phyloP scores from a whole-genome alignment of 2,113 vertebrate genomes.

The Crotalus tigris region DNA sequence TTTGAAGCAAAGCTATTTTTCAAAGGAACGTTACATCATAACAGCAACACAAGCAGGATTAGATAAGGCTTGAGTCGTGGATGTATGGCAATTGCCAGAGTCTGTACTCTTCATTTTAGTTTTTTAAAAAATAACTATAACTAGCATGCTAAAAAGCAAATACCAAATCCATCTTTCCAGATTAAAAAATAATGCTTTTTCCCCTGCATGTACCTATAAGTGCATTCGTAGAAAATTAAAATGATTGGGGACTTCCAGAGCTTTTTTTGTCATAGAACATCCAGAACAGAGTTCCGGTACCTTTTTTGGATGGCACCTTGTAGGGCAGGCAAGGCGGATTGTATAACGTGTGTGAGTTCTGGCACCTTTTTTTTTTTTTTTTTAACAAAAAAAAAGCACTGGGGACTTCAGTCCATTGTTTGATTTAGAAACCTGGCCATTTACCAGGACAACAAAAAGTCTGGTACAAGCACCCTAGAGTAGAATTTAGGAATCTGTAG shows the following conservation, averaged over 20 bases:
- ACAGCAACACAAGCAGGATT: constrained; percentile 10
- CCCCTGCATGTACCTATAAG: not conserved
- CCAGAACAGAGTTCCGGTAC: no score
- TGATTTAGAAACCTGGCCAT: not conserved
- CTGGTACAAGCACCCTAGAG: not conserved
- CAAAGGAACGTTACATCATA: constrained; percentile 9
- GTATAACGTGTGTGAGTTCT: no score
- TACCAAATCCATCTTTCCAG: not conserved
- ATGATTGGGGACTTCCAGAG: not conserved
- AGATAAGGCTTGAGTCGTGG: not conserved
- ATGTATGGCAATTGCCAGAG: not conserved
- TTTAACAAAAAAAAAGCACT: no score
- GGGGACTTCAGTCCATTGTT: not conserved
- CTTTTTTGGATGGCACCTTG: no score
- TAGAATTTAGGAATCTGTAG: not conserved
- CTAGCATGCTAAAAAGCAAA: not conserved
- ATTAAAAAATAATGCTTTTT: not conserved
- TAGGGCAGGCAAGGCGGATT: no score
- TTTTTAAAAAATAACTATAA: not conserved
- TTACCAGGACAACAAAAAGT: not conserved
- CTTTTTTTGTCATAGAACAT: no score
- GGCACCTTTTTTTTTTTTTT: no score
- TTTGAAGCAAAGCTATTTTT: constrained; percentile 33
- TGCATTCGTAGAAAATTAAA: not conserved
- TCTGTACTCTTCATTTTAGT: not conserved